These are phyloP conservation scores for Eudasyphora cyanicolor DNA, from an alignment of 2,888 invertebrate genomes.

Conservation along the genomic window DNA sequence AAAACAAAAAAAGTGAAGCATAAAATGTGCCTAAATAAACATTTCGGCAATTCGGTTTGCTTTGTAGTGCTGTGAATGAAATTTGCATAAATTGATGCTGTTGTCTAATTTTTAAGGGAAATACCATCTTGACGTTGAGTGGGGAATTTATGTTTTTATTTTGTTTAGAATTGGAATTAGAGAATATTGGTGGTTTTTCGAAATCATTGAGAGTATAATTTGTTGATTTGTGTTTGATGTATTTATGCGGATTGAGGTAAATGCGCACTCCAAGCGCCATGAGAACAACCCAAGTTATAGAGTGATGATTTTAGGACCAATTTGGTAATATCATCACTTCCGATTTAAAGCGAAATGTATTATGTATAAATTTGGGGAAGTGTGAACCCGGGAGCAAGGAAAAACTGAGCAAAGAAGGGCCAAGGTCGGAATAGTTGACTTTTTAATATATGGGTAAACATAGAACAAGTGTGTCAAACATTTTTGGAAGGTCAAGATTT, in stretches of 20 bases:
- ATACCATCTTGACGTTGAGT: not conserved
- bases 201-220: not conserved
- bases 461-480: no score
- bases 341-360: no score
- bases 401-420: no score
- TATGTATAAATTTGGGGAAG: no score
- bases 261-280: no score
- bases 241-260: not conserved
- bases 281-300: no score
- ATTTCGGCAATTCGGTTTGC: slow-evolving; percentile 12
- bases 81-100: slow-evolving; percentile 11
- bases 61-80: slow-evolving; percentile 8
- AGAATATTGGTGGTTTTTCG: not conserved
- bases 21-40: not conserved
- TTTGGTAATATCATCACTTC: no score
- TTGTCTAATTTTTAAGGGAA: not conserved
- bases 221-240: not conserved
- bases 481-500: no score
- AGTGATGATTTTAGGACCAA: no score
- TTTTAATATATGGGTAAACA: no score
- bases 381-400: no score
- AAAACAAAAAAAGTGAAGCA: not conserved
- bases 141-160: not conserved
- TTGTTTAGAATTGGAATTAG: not conserved
- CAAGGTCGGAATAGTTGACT: no score